A percentile compares a stretch with the other conserved stretches of the same genome.
phyloP scores from a whole-genome alignment of 2,797 vertebrate genomes.

The Sphenodon punctatus region DNA sequence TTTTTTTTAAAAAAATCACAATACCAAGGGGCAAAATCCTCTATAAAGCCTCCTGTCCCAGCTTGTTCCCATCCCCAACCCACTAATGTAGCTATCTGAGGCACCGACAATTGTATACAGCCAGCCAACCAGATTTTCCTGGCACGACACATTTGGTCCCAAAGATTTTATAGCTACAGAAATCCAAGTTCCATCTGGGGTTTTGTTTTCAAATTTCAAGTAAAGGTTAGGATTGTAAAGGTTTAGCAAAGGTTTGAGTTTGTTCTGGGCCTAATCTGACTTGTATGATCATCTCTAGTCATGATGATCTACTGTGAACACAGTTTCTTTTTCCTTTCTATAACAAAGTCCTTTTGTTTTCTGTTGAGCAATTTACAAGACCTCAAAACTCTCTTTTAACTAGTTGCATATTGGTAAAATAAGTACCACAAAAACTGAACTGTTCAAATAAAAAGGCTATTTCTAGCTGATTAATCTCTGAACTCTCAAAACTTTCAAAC shows the following conservation, averaged over 20 bases:
- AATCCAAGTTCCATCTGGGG: no score
- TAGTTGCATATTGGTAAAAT: slow-evolving; percentile 4
- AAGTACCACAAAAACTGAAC: slow-evolving; percentile 8
- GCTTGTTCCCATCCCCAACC: no score
- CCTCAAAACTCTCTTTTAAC: slow-evolving; percentile 21
- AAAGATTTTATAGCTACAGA: no score
- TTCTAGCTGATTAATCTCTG: slow-evolving; percentile 38
- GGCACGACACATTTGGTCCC: no score
- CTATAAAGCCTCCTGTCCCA: no score
- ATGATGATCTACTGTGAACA: neutral
- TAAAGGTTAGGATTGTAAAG: neutral
- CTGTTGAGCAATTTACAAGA: slow-evolving; percentile 9
- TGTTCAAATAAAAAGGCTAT: neutral
- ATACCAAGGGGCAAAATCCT: no score
- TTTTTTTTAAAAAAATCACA: no score
- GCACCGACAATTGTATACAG: no score
- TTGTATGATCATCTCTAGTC: slow-evolving; percentile 6
- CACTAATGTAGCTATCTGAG: no score
- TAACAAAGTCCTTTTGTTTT: neutral
- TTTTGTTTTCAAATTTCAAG: neutral
- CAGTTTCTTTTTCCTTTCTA: neutral
- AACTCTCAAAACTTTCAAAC: slow-evolving; percentile 42
- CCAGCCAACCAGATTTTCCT: no score
- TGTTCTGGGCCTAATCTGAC: neutral
- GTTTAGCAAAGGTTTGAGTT: neutral